phyloP scores from a whole-genome alignment of 1,140 invertebrate genomes.

The Helicoverpa armigera region DNA sequence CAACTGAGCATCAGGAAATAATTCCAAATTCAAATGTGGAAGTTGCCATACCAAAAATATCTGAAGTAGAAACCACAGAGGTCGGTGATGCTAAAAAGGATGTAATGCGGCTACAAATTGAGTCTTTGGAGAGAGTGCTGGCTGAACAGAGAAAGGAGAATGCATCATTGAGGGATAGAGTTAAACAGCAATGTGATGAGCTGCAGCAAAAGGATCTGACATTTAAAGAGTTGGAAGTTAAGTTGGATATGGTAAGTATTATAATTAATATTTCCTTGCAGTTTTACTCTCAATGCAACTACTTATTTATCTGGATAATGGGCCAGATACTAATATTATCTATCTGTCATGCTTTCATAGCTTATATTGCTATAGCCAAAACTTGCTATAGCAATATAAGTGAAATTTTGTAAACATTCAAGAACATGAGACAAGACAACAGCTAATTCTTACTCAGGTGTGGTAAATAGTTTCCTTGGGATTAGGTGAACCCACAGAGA shows the following conservation, averaged over 20 bases:
- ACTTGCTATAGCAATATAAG: no score
- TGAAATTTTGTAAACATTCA: no score
- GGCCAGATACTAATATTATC: no score
- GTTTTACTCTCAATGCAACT: no score
- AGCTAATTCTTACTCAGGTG: no score
- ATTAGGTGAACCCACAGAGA: no score
- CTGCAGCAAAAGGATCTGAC: constrained; percentile 76
- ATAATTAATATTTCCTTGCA: no score
- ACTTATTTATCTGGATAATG: no score
- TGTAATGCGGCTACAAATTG: constrained; percentile 72
- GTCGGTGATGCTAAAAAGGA: constrained; percentile 63
- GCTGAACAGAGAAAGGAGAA: constrained; percentile 78
- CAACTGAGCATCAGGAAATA: constrained; percentile 36
- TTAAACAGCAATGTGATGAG: constrained; percentile 75
- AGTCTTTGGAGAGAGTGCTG: constrained; percentile 74
- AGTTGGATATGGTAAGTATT: constrained; percentile 79
- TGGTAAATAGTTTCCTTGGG: no score
- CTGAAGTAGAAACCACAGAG: constrained; percentile 35
- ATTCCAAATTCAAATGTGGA: constrained; percentile 42
- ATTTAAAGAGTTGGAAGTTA: constrained; percentile 79
- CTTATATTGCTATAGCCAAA: no score
- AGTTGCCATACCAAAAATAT: constrained; percentile 1
- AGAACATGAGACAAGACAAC: no score
- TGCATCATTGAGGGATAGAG: constrained; percentile 64
- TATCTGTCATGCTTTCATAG: no score